phyloP scores from a whole-genome alignment of 1,140 invertebrate genomes.

The Apolygus lucorum region DNA sequence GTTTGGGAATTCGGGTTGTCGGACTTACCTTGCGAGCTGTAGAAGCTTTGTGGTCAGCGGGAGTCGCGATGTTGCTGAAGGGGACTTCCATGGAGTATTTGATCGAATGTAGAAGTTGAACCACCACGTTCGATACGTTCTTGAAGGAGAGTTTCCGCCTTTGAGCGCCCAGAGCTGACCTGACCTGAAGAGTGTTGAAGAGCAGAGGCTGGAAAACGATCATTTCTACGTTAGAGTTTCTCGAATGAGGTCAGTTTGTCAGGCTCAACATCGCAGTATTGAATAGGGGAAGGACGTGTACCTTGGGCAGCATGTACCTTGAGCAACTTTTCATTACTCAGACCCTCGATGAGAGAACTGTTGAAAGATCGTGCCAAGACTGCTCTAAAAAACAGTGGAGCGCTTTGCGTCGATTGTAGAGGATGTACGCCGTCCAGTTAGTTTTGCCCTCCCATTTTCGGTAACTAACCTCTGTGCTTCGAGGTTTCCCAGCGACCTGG shows the following conservation, averaged over 20 bases:
- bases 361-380: too few species aligned
- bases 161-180: constrained; percentile 52
- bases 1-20: constrained; percentile 1
- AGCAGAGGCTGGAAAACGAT: constrained; percentile 48
- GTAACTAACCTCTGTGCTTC: too few species aligned
- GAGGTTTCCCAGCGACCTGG: too few species aligned
- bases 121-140: constrained; percentile 84
- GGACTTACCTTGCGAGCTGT: constrained; percentile 52
- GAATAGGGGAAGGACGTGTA: too few species aligned
- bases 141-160: constrained; percentile 79
- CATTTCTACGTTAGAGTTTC: neutral
- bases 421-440: too few species aligned
- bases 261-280: too few species aligned
- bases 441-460: too few species aligned
- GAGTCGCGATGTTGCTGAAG: constrained; percentile 77
- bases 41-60: constrained; percentile 50
- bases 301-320: too few species aligned
- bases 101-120: constrained; percentile 80
- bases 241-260: too few species aligned
- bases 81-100: constrained; percentile 88
- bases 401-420: too few species aligned
- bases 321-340: too few species aligned
- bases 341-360: too few species aligned
- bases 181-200: constrained; percentile 61
- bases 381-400: neutral